Base-by-base conservation (phyloP, 2,113 vertebrate genomes). In the Brienomyrus brachyistius region DNA sequence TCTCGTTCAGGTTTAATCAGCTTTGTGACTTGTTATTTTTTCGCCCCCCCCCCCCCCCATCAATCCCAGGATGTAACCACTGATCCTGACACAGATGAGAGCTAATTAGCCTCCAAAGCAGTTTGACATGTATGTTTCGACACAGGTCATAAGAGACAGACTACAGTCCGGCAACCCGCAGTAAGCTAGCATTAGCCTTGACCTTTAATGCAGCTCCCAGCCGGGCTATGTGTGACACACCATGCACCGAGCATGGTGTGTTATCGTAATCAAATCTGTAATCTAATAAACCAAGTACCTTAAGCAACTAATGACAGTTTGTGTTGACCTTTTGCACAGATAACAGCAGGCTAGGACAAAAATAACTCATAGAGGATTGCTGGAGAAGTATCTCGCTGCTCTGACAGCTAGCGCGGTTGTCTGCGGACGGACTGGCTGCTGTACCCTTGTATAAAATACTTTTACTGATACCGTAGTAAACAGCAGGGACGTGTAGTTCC, bases 261-360 rank as follows among this genome's bases (percentile, higher is more conserved):
- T 27, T 47, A 27, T 74, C 40, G 51, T 27, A 10, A 88, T 88
- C 88, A 74, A 15, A 74, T 88, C 88, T 74, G n/a, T 74, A 88
- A 84, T 66, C 59, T 27, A 70, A 88, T 31, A 88, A 47, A 77
- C 45, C 59, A 43, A 47, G n/a, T 27, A 23, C 59, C 59, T 88
- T 50, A 31, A 23, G 56, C 59, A 47, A 47, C 43, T 47, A 88
- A 74, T 48, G 56, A 70, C 59, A 62, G 45, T 50, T 88, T 70
- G 66, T 51, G 45, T 88, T 88, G 59, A 88, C 88, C 88, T 84
- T 59, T 48, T 48, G 21, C 82, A 11, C 40, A 43, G 40, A 48
- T 47, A 48, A 10, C 82, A 9, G 23, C 82, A 84, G 45, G 21
- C 82, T 48, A 21, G 40, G 82, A 47, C 40, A 48, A 48, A 48